A percentile compares a stretch with the other conserved stretches of the same genome.
phyloP scores from a whole-genome alignment of 2,797 vertebrate species.

The Sebastiscus tertius region DNA sequence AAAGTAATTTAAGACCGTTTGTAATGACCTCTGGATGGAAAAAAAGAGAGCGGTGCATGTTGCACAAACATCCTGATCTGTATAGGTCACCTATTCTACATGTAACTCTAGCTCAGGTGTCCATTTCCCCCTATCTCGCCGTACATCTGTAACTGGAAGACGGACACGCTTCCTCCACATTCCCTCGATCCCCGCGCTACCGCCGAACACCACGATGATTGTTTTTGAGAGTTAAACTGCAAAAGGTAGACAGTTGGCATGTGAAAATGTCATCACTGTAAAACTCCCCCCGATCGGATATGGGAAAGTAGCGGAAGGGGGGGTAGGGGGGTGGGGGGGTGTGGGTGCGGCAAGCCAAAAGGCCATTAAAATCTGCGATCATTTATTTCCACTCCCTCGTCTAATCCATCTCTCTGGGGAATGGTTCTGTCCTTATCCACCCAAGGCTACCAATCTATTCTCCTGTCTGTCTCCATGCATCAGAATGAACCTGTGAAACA shows the following conservation, averaged over 20 bases:
- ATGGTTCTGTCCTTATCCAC: constrained; percentile 87
- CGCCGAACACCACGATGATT: constrained; percentile 23
- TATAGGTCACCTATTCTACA: constrained; percentile 43
- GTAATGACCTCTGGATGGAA: neutral
- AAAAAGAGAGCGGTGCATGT: neutral
- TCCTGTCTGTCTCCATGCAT: constrained; percentile 82
- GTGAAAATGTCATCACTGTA: constrained; percentile 79
- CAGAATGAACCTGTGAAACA: constrained; percentile 83
- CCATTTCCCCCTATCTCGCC: constrained; percentile 11
- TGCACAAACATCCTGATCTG: constrained; percentile 48
- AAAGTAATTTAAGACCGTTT: constrained; percentile 4
- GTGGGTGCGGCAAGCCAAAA: constrained; percentile 80
- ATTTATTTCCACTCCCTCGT: constrained; percentile 85
- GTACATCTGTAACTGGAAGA: constrained; percentile 39
- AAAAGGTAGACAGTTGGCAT: constrained; percentile 65
- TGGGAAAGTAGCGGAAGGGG: constrained; percentile 55
- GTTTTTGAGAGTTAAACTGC: constrained; percentile 64
- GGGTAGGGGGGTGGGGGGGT: constrained; percentile 15
- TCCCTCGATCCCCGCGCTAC: neutral
- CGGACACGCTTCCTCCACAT: constrained; percentile 20
- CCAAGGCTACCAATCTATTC: constrained; percentile 89
- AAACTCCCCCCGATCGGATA: constrained; percentile 68
- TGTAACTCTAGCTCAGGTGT: constrained; percentile 26
- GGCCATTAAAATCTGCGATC: constrained; percentile 87
- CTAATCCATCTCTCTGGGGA: constrained; percentile 88